Percentiles rank a stretch among this genome's conserved stretches.
These are phyloP conservation scores for Gymnopithys bicolor DNA, from an alignment of 2,797 vertebrate genomes.

Conservation along the genomic window DNA sequence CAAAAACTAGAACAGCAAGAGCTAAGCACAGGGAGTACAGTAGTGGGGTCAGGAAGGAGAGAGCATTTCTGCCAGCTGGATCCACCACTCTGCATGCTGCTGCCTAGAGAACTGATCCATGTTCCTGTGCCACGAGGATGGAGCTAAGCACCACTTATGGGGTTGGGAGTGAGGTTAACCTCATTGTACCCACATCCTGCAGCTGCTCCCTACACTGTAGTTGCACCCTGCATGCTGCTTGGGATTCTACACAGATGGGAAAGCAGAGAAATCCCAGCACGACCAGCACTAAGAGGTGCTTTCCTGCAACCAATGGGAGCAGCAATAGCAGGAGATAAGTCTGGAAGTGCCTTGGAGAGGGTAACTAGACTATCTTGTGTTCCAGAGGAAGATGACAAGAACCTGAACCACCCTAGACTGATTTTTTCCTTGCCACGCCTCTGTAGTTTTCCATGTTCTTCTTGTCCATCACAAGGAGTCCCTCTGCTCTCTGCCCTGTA, in stretches of 20 bases:
- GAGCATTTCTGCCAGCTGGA: not conserved
- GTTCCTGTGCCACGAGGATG: not conserved
- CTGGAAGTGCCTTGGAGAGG: not conserved
- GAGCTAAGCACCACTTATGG: not conserved
- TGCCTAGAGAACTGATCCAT: not conserved
- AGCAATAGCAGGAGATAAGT: not conserved
- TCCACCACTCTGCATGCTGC: fast-evolving
- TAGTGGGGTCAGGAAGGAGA: not conserved
- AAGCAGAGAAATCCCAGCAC: not conserved
- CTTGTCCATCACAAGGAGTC: not conserved
- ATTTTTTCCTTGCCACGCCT: not conserved
- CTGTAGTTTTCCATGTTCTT: not conserved
- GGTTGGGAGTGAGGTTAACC: not conserved
- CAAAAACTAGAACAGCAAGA: conserved; percentile 35
- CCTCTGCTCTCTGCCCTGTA: not conserved
- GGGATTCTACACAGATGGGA: not conserved
- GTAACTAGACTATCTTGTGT: not conserved
- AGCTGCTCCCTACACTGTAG: not conserved
- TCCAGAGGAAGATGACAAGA: not conserved
- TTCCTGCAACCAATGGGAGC: not conserved
- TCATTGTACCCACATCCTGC: not conserved
- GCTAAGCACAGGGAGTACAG: not conserved
- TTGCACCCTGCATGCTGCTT: fast-evolving
- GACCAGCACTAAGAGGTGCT: not conserved
- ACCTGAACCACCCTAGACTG: not conserved